Conservation (phyloP, 2,113 vertebrate species). For the Brienomyrus longianalis region DNA sequence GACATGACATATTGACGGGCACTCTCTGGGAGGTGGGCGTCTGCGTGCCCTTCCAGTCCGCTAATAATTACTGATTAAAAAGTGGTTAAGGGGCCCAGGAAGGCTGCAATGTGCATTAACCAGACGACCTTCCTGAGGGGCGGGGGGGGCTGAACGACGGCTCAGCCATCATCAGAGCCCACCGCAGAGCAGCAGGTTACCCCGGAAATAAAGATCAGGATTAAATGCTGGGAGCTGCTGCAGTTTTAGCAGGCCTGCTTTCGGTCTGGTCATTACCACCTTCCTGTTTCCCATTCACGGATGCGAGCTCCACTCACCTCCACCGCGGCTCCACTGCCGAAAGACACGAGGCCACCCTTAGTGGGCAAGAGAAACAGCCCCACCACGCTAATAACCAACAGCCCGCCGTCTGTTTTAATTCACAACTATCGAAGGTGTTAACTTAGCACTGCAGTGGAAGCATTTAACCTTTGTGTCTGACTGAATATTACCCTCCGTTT, state of each 20-base stretch:
- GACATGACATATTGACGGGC: constrained; percentile 61
- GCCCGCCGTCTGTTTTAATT: neutral
- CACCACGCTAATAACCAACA: neutral
- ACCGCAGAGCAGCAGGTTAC: neutral
- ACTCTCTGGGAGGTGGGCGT: constrained; percentile 45
- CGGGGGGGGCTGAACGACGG: constrained; percentile 30
- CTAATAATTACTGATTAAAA: constrained; percentile 91
- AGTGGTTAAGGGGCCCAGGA: constrained; percentile 79
- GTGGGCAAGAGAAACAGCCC: neutral
- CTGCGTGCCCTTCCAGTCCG: constrained; percentile 56
- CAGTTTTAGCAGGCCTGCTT: constrained; percentile 16
- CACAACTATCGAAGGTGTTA: neutral
- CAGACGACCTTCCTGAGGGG: constrained; percentile 64
- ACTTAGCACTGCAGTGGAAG: neutral
- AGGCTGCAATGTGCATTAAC: constrained; percentile 82
- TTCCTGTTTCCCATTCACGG: neutral
- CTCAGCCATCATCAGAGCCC: constrained; percentile 39
- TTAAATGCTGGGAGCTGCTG: constrained; percentile 20
- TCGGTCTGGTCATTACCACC: constrained; percentile 9
- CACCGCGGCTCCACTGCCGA: neutral
- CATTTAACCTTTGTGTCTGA: constrained; percentile 4
- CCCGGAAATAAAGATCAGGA: constrained; percentile 32
- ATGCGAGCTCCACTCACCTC: constrained; percentile 19
- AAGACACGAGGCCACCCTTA: neutral
- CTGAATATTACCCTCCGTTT: neutral